Percentiles rank a stretch among this genome's conserved stretches.
phyloP scores from a whole-genome alignment of 2,113 vertebrate genomes.

The Menidia beryllina region DNA sequence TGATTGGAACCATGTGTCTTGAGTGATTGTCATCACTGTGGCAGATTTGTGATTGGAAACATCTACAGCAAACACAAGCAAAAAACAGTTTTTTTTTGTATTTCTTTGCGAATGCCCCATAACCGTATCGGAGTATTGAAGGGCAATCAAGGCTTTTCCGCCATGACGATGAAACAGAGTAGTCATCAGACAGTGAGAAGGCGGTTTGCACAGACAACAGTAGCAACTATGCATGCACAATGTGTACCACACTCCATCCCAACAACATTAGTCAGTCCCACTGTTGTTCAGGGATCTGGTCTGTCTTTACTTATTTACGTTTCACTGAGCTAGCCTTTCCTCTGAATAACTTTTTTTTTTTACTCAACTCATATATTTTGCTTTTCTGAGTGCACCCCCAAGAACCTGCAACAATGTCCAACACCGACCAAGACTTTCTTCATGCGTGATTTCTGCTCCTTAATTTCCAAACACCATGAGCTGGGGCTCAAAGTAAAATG shows the following conservation, averaged over 20 bases:
- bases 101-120: conserved; percentile 8
- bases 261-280: conserved; percentile 43
- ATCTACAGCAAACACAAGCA: background rate
- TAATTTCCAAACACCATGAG: conserved; percentile 12
- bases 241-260: background rate
- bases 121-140: conserved; percentile 23
- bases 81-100: conserved; percentile 31
- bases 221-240: background rate
- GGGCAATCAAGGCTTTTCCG: conserved; percentile 27
- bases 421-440: conserved; percentile 35
- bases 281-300: conserved; percentile 42
- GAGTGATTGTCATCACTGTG: background rate
- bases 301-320: conserved; percentile 63
- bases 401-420: conserved; percentile 45
- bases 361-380: conserved; percentile 34
- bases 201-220: background rate
- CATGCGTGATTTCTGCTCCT: conserved; percentile 32
- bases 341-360: conserved; percentile 50
- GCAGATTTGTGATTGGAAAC: background rate
- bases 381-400: conserved; percentile 37
- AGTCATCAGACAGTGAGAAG: conserved; percentile 25
- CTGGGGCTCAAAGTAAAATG: conserved; percentile 30
- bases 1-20: background rate
- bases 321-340: conserved; percentile 48
- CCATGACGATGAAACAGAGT: conserved; percentile 39